Percentiles rank a stretch among this genome's conserved stretches.
Conservation (phyloP, 2,888 invertebrate species). For the Cataglyphis rosenhaueri region DNA sequence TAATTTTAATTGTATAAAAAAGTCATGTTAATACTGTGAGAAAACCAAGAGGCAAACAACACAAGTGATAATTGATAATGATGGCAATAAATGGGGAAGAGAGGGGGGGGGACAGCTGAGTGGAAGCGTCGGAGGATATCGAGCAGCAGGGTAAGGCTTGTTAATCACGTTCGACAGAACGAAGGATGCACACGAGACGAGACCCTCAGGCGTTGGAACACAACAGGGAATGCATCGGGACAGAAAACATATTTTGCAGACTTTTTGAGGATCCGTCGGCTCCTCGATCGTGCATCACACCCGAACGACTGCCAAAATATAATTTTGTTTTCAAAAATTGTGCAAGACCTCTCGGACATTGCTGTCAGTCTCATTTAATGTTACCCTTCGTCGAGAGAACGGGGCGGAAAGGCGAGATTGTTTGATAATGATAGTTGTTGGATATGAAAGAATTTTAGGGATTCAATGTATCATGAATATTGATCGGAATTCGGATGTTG, state of each 20-base stretch:
- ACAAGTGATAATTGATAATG: constrained; percentile 73
- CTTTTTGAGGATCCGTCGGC: constrained; percentile 28
- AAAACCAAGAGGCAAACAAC: constrained; percentile 85
- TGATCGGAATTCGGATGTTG: background rate
- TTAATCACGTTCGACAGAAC: constrained; percentile 71
- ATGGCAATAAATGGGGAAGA: constrained; percentile 48
- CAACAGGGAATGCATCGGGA: constrained; percentile 30
- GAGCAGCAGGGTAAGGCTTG: constrained; percentile 65
- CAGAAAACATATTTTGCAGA: constrained; percentile 30
- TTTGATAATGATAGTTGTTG: background rate
- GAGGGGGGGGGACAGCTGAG: background rate
- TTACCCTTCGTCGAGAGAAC: constrained; percentile 65
- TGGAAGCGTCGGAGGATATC: constrained; percentile 62
- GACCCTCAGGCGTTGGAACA: constrained; percentile 61
- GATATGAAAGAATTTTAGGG: constrained; percentile 16
- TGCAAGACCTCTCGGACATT: constrained; percentile 61
- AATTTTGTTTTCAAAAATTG: constrained; percentile 47
- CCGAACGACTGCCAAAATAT: constrained; percentile 11
- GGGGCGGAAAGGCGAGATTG: constrained; percentile 52
- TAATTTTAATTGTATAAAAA: constrained; percentile 64
- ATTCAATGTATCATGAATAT: constrained; percentile 2
- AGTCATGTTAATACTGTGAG: constrained; percentile 80
- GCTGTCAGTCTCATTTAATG: constrained; percentile 65
- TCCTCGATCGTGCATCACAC: constrained; percentile 59
- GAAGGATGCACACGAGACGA: constrained; percentile 72